A percentile compares a stretch with the other conserved stretches of the same genome.
These are phyloP conservation scores for Thecocarcelia acutangulata DNA, from an alignment of 2,888 invertebrate species.

Conservation along the genomic window DNA sequence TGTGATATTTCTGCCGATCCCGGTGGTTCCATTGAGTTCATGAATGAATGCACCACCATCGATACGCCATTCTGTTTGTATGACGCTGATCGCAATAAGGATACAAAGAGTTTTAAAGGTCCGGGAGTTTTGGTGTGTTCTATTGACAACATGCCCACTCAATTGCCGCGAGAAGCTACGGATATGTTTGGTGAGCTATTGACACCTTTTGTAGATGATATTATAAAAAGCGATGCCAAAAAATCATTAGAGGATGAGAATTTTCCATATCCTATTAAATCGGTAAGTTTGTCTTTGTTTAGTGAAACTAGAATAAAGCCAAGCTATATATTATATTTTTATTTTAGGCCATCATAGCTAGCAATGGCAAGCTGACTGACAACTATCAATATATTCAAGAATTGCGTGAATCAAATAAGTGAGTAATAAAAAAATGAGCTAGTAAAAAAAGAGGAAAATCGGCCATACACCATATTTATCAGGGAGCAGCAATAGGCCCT, in stretches of 20 bases:
- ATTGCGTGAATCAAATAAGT: conserved; percentile 87
- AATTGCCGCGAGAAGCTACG: conserved; percentile 97
- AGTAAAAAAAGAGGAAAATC: background rate
- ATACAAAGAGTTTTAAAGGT: conserved; percentile 97
- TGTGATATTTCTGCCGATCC: conserved; percentile 99
- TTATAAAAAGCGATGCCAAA: conserved; percentile 91
- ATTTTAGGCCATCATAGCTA: conserved; percentile 95
- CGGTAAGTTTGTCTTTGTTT: conserved; percentile 76
- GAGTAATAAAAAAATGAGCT: conserved; percentile 72
- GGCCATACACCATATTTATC: too few species aligned
- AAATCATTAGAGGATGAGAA: conserved; percentile 89
- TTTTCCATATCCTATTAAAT: conserved; percentile 82
- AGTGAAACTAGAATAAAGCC: too few species aligned
- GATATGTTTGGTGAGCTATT: conserved; percentile 98
- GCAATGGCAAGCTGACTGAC: conserved; percentile 95
- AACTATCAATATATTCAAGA: conserved; percentile 97
- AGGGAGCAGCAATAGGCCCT: too few species aligned
- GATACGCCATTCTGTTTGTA: conserved; percentile 99
- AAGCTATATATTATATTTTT: background rate
- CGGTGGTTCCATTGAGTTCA: conserved; percentile 98
- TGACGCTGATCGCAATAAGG: conserved; percentile 98
- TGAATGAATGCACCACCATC: conserved; percentile 99
- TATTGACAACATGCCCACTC: conserved; percentile 99
- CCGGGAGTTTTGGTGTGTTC: conserved; percentile 99
- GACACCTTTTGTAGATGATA: conserved; percentile 93